Evolutionary conservation across 2,797 vertebrate genomes (phyloP).

Genomic region (Margarornis squamiger): DNA sequence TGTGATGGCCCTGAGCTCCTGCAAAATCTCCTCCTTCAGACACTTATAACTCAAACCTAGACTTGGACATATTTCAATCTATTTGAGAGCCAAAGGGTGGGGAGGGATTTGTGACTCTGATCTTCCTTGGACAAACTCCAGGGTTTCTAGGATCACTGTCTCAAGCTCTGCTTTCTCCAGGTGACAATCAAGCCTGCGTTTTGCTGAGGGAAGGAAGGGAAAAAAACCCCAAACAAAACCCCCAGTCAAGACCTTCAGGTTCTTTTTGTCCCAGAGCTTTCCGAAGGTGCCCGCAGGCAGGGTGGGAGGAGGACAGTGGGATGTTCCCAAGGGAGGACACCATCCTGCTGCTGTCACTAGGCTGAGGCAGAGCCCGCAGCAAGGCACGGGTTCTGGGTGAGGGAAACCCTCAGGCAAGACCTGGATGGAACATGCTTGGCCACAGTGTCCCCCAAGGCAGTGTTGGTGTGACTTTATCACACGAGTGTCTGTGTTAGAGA

Average conservation of each 20-base stretch:
- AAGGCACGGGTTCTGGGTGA: neutral
- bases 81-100: neutral
- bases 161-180: neutral
- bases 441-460: neutral
- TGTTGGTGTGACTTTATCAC: accelerated
- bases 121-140: neutral
- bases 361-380: neutral
- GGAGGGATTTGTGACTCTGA: accelerated
- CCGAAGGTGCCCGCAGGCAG: neutral
- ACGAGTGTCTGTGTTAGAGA: neutral
- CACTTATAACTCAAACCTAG: accelerated
- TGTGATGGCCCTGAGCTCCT: neutral
- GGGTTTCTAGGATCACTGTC: neutral
- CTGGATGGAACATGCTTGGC: neutral
- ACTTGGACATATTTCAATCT: neutral
- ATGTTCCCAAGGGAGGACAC: neutral
- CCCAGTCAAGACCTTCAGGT: neutral
- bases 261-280: neutral
- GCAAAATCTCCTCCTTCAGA: neutral
- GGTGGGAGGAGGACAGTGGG: accelerated
- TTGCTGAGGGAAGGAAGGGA: neutral
- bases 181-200: neutral
- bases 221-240: accelerated
- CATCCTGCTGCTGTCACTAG: neutral
- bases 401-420: neutral